Evolutionary conservation across 2,113 vertebrate species (phyloP).

Genomic region (Atherinomorus stipes): DNA sequence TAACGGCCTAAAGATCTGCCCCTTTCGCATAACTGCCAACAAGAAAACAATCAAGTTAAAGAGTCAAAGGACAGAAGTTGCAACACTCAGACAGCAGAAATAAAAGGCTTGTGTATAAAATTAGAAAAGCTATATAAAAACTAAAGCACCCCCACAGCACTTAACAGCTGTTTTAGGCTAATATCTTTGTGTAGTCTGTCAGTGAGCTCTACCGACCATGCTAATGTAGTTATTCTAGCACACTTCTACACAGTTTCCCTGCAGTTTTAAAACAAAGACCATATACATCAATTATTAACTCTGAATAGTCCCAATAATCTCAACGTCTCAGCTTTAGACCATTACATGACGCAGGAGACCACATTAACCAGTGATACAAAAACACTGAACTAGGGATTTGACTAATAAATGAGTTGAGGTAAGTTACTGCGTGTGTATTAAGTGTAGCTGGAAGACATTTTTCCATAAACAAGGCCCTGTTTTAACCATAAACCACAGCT

Average conservation of each 20-base stretch:
- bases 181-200: neutral
- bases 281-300: constrained; percentile 27
- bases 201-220: neutral
- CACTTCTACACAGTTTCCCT: neutral
- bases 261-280: constrained; percentile 15
- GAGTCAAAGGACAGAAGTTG: neutral
- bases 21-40: neutral
- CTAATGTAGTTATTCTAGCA: neutral
- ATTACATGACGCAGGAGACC: neutral
- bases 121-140: no score
- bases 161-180: no score
- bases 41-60: neutral
- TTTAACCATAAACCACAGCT: neutral
- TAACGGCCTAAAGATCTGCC: neutral
- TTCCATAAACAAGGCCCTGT: neutral
- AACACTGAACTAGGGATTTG: neutral
- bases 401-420: neutral
- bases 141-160: no score
- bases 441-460: neutral
- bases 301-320: neutral
- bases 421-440: no score
- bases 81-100: neutral
- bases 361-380: neutral
- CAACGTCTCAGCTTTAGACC: neutral
- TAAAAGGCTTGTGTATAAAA: neutral